These are phyloP conservation scores for Archips crataeganus DNA, from an alignment of 2,888 invertebrate species.

Conservation along the genomic window DNA sequence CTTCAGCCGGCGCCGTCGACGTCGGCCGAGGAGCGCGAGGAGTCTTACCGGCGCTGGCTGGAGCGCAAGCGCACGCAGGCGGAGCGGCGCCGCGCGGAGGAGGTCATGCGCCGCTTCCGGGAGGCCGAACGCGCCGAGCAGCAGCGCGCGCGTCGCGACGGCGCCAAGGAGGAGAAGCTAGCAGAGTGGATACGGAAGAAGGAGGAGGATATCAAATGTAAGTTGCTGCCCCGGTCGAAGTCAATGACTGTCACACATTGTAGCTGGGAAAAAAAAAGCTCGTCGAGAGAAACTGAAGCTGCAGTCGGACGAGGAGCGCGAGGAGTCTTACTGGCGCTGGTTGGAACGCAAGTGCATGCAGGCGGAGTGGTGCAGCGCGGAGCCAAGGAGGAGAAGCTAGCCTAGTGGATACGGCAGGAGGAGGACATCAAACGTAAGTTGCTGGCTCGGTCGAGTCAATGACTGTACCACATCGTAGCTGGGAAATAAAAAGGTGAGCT, in stretches of 20 bases:
- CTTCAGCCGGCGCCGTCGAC: constrained; percentile 56
- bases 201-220: constrained; percentile 86
- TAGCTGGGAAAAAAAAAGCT: constrained; percentile 52
- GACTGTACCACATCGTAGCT: no score
- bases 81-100: constrained; percentile 73
- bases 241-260: no score
- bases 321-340: constrained; percentile 83
- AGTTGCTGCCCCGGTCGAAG: background rate
- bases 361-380: constrained; percentile 69
- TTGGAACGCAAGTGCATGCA: constrained; percentile 78
- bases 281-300: constrained; percentile 64
- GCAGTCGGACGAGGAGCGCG: constrained; percentile 72
- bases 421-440: constrained; percentile 84
- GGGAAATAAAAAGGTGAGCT: no score
- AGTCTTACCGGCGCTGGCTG: constrained; percentile 83
- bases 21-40: constrained; percentile 77
- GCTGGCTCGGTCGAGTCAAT: no score
- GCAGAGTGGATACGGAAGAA: constrained; percentile 86
- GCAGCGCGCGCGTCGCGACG: constrained; percentile 68
- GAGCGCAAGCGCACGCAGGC: constrained; percentile 75
- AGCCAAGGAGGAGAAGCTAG: constrained; percentile 78
- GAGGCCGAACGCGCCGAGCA: constrained; percentile 68
- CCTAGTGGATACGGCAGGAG: constrained; percentile 85
- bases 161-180: constrained; percentile 77
- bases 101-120: constrained; percentile 70